Percentiles rank a stretch among this genome's conserved stretches.
Conservation (phyloP, 2,113 vertebrate species). For the Odobenus rosmarus region DNA sequence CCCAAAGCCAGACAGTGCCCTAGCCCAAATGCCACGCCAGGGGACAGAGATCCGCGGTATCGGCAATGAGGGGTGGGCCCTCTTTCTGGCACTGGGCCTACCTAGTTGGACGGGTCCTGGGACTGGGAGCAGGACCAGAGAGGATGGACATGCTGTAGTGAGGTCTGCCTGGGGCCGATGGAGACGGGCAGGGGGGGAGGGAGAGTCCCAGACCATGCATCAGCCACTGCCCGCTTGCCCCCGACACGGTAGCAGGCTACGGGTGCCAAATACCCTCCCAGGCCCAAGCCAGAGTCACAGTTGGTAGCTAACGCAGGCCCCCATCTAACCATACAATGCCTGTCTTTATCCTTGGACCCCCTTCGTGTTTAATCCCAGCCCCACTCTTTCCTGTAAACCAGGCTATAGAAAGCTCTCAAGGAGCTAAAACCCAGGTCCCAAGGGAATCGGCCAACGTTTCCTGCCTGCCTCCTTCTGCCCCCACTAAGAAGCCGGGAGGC, state of each 20-base stretch:
- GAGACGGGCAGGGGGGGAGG: not conserved
- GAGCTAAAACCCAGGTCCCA: constrained; percentile 12
- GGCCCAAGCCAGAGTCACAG: fast-evolving
- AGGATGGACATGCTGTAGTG: not conserved
- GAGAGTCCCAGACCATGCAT: not conserved
- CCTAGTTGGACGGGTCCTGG: not conserved
- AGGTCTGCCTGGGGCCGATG: not conserved
- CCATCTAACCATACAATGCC: not conserved
- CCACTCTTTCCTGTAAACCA: constrained; percentile 35
- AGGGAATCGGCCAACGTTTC: constrained; percentile 13
- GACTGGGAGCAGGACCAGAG: not conserved
- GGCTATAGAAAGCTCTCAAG: constrained; percentile 38
- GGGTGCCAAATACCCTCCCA: not conserved
- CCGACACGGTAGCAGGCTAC: not conserved
- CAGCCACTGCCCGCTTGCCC: not conserved
- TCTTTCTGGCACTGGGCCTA: not conserved
- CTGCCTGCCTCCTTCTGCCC: constrained; percentile 54
- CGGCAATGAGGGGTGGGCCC: not conserved
- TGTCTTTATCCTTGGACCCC: not conserved
- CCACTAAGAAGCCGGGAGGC: not conserved
- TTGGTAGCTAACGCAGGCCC: not conserved
- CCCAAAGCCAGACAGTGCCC: not conserved
- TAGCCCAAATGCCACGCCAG: fast-evolving
- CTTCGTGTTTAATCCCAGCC: not conserved
- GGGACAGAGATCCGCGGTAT: not conserved